These are phyloP conservation scores for Grammomys surdaster DNA, from an alignment of 2,113 vertebrate genomes.

Conservation along the genomic window DNA sequence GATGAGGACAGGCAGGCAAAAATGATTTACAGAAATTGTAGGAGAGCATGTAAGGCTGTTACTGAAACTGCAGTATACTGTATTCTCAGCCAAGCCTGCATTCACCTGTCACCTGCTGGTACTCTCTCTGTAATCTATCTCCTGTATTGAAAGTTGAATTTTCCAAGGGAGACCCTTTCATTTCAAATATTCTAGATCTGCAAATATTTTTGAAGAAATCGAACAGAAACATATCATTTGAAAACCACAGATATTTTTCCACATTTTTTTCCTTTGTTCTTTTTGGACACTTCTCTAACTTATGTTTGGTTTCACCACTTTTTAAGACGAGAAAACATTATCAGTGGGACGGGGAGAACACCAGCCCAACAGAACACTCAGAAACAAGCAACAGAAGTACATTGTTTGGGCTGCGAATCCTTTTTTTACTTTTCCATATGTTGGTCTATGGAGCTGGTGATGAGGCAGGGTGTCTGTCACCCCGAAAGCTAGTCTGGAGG, in stretches of 20 bases:
- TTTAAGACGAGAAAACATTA: conserved; percentile 80
- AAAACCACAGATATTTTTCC: conserved; percentile 77
- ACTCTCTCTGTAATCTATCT: conserved; percentile 41
- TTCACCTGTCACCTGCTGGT: conserved; percentile 72
- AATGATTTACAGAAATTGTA: not conserved
- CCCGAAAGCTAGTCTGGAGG: conserved; percentile 79
- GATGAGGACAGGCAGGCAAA: not conserved
- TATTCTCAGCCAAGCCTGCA: conserved; percentile 76
- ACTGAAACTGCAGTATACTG: conserved; percentile 55
- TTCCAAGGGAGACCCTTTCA: conserved; percentile 77
- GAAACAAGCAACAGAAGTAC: conserved; percentile 81
- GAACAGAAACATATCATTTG: conserved; percentile 77
- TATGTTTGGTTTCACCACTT: conserved; percentile 82
- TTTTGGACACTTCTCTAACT: conserved; percentile 78
- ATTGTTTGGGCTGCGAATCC: conserved; percentile 80
- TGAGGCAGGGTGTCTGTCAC: conserved; percentile 83
- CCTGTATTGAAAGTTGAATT: conserved; percentile 82
- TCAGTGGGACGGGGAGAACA: conserved; percentile 79
- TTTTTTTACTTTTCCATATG: conserved; percentile 84
- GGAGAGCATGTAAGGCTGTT: conserved; percentile 57
- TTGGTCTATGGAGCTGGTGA: conserved; percentile 79
- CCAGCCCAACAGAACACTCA: conserved; percentile 73
- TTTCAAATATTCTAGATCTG: conserved; percentile 83
- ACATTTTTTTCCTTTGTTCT: conserved; percentile 76
- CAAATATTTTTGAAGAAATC: conserved; percentile 78